Evolutionary conservation across 2,113 vertebrate genomes (phyloP), one percentile per base, ranked within the genome.

Genomic region (Syngnathus scovelli): DNA sequence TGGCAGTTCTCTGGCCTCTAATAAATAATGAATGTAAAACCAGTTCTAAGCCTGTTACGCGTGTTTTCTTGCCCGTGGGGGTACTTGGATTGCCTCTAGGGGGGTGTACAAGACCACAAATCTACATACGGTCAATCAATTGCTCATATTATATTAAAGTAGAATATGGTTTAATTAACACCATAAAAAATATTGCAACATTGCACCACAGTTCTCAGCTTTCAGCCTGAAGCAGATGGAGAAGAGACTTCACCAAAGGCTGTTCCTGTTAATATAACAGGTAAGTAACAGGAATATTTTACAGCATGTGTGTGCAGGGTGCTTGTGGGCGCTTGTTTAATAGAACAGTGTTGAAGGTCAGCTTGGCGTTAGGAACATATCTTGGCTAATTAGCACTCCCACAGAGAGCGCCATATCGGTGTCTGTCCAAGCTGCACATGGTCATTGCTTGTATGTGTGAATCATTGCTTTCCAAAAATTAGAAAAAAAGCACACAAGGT

Each of bases 311-410:
- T 67, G 52, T 64, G 48, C 23, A 62, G 65, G 60, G 64, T 8
- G 21, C 18, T 62, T 59, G 55, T 15, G 64, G 10, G 66, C 27
- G 61, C 66, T 65, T 67, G 51, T 79, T 76, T 79, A 76, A 74
- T 67, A 74, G 55, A 73, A 62, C 74, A 74, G 41, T 69, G 68
- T 39, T 81, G 79, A 85, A 85, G 85, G 85, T 87, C 81, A 83
- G 70, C 70, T 44, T 69, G 56, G 76, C 51, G 7, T 64, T 62
- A 79, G 55, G 33, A 78, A 61, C 49, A 52, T 65, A 70, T 73
- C 75, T 64, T 48, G 67, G 69, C 68, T 83, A 82, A 85, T 87
- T 78, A 77, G 83, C 69, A 72, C 83, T 74, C 81, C 78, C 69
- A 82, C 71, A 41, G 73, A 74, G 78, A 77, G 36, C 56, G 21